These are phyloP conservation scores for Cyrtonyx montezumae DNA, from an alignment of 2,113 vertebrate genomes.

Conservation along the genomic window DNA sequence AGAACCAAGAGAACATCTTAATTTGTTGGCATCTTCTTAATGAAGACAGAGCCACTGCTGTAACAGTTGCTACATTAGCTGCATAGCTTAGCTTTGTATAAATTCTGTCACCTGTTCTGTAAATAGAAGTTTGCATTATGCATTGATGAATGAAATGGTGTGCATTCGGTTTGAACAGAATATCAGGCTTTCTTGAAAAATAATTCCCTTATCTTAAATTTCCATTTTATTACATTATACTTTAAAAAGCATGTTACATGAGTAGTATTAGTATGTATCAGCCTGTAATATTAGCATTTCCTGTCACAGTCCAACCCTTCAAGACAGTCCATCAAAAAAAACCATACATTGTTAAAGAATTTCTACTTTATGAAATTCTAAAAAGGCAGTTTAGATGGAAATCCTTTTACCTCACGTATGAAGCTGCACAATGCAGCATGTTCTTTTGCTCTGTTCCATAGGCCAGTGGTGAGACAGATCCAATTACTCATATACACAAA, in stretches of 20 bases:
- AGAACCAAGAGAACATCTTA: slow-evolving; percentile 12
- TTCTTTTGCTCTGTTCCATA: background rate
- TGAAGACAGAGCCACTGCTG: background rate
- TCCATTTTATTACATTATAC: background rate
- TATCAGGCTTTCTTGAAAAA: background rate
- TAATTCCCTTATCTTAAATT: slow-evolving; percentile 7
- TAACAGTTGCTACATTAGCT: background rate
- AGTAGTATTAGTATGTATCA: background rate
- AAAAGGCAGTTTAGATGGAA: background rate
- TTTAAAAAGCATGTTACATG: background rate
- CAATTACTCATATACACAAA: background rate
- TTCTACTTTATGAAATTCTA: background rate
- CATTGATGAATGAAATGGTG: background rate
- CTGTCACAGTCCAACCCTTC: background rate
- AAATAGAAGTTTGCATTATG: background rate
- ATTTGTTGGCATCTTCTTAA: slow-evolving; percentile 4
- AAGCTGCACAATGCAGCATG: background rate
- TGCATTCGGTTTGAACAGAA: slow-evolving; percentile 30
- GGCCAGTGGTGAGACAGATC: background rate
- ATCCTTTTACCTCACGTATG: background rate
- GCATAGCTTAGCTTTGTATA: background rate
- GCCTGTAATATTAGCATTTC: slow-evolving; percentile 1
- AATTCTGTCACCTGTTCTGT: background rate
- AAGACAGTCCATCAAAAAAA: background rate
- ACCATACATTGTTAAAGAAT: background rate